Percentiles rank a stretch among this genome's conserved stretches.
These are phyloP conservation scores for Stichopus horrens DNA, from an alignment of 53 echinoderm and acorn worm species.

Conservation along the genomic window DNA sequence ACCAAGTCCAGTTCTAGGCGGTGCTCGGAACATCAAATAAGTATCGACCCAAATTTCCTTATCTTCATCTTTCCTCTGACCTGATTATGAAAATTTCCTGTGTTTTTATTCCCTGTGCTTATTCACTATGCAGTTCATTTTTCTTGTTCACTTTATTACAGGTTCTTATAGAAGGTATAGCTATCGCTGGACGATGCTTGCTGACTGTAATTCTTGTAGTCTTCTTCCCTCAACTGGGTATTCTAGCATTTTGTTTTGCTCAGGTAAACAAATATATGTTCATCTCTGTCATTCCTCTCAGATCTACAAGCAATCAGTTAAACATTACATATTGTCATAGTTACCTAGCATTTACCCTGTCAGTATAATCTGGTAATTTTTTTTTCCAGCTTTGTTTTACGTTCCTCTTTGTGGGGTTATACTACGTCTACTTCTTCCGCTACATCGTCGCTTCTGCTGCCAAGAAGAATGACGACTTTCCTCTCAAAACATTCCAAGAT, in stretches of 20 bases:
- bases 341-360: no score
- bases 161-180: slow-evolving; percentile 88
- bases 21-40: no score
- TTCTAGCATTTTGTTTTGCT: slow-evolving; percentile 83
- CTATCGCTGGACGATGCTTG: slow-evolving; percentile 70
- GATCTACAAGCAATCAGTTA: no score
- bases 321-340: no score
- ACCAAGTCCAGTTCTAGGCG: no score
- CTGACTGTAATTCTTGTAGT: slow-evolving; percentile 78
- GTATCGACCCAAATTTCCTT: no score
- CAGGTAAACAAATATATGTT: slow-evolving; percentile 55
- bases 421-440: slow-evolving; percentile 80
- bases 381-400: slow-evolving; percentile 77
- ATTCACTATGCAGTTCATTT: background rate
- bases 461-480: slow-evolving; percentile 87
- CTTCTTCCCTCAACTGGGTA: slow-evolving; percentile 74
- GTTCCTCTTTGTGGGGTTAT: slow-evolving; percentile 65
- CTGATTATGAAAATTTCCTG: background rate
- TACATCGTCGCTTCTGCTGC: slow-evolving; percentile 59
- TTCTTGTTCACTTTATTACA: slow-evolving; percentile 21
- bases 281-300: no score
- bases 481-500: slow-evolving; percentile 68
- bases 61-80: background rate
- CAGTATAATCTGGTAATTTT: background rate
- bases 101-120: background rate